Conservation (phyloP, 2,113 vertebrate genomes). For the Nothoprocta perdicaria region DNA sequence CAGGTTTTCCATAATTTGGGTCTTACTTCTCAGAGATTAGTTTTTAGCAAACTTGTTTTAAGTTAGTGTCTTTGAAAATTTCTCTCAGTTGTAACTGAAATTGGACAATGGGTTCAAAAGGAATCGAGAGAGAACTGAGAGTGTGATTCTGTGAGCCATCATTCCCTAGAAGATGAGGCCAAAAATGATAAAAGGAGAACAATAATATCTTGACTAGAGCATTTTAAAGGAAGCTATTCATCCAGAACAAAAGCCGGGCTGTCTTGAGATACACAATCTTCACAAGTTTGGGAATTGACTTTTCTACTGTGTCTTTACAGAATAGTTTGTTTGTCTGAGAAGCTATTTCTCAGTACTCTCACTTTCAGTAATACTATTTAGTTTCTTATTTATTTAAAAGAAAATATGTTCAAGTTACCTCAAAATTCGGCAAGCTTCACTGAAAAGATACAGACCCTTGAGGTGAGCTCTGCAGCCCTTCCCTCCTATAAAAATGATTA, state of each 20-base stretch:
- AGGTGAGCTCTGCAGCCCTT: neutral
- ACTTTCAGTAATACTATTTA: neutral
- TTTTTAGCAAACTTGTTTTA: neutral
- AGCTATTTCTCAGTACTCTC: neutral
- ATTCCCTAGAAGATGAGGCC: neutral
- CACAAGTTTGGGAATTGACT: neutral
- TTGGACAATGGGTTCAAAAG: neutral
- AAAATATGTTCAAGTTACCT: neutral
- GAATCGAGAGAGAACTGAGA: neutral
- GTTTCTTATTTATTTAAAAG: neutral
- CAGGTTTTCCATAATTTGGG: neutral
- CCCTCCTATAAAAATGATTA: neutral
- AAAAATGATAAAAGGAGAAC: neutral
- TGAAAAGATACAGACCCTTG: neutral
- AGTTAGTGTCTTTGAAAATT: neutral
- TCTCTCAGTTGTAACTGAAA: neutral
- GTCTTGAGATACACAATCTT: neutral
- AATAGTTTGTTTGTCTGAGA: neutral
- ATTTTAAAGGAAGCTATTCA: neutral
- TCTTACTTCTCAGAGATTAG: neutral
- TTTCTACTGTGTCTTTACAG: neutral
- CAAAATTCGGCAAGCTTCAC: neutral
- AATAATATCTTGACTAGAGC: accelerated
- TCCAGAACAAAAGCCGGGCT: neutral
- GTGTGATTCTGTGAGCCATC: neutral